These are phyloP conservation scores for Orientallactaga sibirica DNA, from an alignment of 2,797 vertebrate species.

Conservation along the genomic window DNA sequence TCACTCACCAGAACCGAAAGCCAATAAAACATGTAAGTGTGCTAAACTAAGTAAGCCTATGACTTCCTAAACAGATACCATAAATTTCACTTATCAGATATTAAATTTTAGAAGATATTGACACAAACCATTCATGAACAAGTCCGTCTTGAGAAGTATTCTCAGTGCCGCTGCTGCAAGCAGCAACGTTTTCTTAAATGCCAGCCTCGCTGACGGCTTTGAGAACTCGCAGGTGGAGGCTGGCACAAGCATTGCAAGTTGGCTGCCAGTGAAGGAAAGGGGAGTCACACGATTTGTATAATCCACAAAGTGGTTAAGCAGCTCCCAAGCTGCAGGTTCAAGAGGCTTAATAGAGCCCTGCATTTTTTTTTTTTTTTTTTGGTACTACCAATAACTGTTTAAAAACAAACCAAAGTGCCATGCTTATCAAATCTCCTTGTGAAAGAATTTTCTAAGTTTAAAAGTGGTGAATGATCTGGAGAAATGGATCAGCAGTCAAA, in stretches of 20 bases:
- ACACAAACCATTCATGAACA: neutral
- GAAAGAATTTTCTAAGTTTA: constrained; percentile 25
- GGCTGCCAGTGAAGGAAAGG: neutral
- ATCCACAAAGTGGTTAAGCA: neutral
- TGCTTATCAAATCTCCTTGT: neutral
- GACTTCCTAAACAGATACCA: neutral
- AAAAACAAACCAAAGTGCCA: neutral
- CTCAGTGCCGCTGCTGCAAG: neutral
- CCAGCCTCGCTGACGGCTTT: neutral
- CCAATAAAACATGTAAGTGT: neutral
- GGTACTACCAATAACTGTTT: too few species aligned
- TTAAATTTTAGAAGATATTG: neutral
- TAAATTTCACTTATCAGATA: neutral
- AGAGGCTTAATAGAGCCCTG: neutral
- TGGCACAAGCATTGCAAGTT: neutral
- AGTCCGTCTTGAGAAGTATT: neutral
- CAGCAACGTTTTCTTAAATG: neutral
- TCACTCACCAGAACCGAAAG: neutral
- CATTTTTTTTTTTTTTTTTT: neutral
- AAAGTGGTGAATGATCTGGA: neutral
- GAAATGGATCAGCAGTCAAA: too few species aligned
- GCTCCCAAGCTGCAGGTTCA: neutral
- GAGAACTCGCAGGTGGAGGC: neutral
- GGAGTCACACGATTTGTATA: neutral
- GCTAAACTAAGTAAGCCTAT: neutral